Evolutionary conservation across 2,888 invertebrate genomes (phyloP), one percentile per base, ranked within the genome.

Genomic region (Leptinotarsa peninsularis): DNA sequence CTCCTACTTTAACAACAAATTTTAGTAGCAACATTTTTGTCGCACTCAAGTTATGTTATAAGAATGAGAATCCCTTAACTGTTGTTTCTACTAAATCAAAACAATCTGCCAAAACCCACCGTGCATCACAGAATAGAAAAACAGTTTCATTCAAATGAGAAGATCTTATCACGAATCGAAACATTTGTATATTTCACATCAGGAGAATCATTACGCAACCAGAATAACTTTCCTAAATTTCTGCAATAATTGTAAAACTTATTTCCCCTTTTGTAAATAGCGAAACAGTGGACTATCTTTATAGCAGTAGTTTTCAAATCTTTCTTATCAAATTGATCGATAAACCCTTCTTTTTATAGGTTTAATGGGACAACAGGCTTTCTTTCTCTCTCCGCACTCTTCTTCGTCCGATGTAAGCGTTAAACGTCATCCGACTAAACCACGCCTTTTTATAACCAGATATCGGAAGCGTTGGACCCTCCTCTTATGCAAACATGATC

Each of bases 401-500:
- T 83, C 81, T 79, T 80, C 79, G 74, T 81, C 81, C 78, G 76
- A 67, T 77, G 74, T 79, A 78, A 78, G 80, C 66, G 72, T 84
- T 82, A 83, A 84, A 80, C 82, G 83, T 82, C 83, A 83, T 82
- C 81, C 81, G 68, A 76, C 80, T 78, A 83, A 84, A 86, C 87
- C 85, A 86, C 87, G 87, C 87, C 87, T 87, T 87, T 86, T 87
- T 86, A 85, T 85, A 85, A 83, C 81, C 83, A 82, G 81, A 83
- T 83, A 81, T 85, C 82, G 80, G 83, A 82, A 84, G 43, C 43
- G 43, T 84, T 85, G 85, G 84, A 82, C 83, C 85, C 85, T 85
- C 85, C 85, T 83, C 83, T 83, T 83, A 82, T 86, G 83, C 84
- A 85, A 80, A 85, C 82, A 82, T 82, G 82, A 23, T 70, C 58